phyloP scores from a whole-genome alignment of 2,797 vertebrate genomes.

The Petrocephalus schoutedeni region DNA sequence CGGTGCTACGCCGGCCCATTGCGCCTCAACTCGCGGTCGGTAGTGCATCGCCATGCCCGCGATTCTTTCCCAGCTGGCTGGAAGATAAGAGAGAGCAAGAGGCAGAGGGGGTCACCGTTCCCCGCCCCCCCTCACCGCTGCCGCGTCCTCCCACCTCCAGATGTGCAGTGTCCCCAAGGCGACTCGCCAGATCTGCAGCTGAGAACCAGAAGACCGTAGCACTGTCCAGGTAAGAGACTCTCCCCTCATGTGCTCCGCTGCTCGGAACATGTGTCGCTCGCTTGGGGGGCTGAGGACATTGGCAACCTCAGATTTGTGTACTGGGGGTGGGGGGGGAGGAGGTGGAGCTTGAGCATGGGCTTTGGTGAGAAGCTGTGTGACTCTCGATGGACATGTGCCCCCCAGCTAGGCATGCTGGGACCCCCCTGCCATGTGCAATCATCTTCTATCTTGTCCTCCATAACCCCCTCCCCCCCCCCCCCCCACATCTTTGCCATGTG shows the following conservation, averaged over 20 bases:
- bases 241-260: constrained; percentile 29
- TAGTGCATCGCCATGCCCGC: constrained; percentile 52
- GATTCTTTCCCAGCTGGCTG: constrained; percentile 53
- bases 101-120: background rate
- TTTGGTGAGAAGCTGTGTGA: background rate
- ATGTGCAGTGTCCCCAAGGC: constrained; percentile 50
- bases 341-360: constrained; percentile 16
- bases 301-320: background rate
- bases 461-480: background rate
- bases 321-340: constrained; percentile 18
- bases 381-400: background rate
- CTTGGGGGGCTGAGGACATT: background rate
- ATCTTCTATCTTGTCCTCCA: background rate
- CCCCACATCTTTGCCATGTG: constrained; percentile 43
- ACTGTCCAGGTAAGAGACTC: constrained; percentile 59
- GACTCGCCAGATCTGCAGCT: constrained; percentile 49
- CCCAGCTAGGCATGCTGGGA: background rate
- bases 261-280: background rate
- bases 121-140: background rate
- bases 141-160: constrained; percentile 39
- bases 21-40: constrained; percentile 30
- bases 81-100: constrained; percentile 35
- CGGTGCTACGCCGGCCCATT: constrained; percentile 41
- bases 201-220: constrained; percentile 44
- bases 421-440: background rate